Conservation (phyloP, 2,797 vertebrate genomes). For the Aeoliscus strigatus region DNA sequence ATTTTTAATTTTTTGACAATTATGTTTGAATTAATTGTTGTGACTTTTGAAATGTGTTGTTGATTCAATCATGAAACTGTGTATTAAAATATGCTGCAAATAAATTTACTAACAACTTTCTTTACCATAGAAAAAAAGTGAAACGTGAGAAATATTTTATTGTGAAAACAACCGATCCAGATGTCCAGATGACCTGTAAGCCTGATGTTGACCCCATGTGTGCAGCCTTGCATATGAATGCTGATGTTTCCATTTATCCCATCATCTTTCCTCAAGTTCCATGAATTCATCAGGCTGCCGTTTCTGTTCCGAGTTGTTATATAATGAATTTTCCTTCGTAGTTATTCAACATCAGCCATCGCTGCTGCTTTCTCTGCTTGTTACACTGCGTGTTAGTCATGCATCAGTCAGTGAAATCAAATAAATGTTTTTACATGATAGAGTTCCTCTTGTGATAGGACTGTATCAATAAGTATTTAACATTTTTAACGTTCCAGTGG, state of each 20-base stretch:
- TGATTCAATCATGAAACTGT: conserved; percentile 10
- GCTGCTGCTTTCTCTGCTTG: too few relatives aligned
- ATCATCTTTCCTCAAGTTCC: too few relatives aligned
- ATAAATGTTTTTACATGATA: background rate
- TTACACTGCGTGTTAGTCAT: background rate
- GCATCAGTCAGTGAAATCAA: conserved; percentile 6
- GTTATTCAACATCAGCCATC: too few relatives aligned
- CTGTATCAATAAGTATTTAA: too few relatives aligned
- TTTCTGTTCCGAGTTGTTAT: too few relatives aligned
- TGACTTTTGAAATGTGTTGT: conserved; percentile 16
- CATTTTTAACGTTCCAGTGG: background rate
- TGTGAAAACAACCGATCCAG: too few relatives aligned
- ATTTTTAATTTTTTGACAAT: conserved; percentile 9
- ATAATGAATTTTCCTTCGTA: too few relatives aligned
- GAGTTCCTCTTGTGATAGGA: background rate
- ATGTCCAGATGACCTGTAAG: too few relatives aligned
- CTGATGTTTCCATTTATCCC: too few relatives aligned
- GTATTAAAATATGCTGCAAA: conserved; percentile 6
- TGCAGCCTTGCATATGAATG: too few relatives aligned
- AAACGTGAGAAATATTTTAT: background rate
- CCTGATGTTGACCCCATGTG: too few relatives aligned
- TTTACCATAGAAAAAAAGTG: conserved; percentile 6
- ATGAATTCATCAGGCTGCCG: too few relatives aligned
- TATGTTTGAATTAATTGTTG: conserved; percentile 11
- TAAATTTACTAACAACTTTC: background rate